phyloP scores from a whole-genome alignment of 2,797 vertebrate genomes.

The Xenentodon cancila region DNA sequence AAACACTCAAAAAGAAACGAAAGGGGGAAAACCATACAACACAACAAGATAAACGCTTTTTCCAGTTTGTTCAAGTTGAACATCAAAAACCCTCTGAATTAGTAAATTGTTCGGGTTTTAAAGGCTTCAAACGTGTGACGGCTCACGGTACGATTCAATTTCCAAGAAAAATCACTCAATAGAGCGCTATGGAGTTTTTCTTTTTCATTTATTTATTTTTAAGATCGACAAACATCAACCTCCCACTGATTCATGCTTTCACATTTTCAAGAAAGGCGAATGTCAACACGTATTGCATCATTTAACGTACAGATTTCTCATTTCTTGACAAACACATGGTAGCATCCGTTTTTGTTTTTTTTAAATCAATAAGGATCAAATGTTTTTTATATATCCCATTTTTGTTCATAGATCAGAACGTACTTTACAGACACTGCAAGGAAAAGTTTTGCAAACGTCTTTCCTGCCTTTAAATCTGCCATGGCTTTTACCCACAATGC shows the following conservation, averaged over 20 bases:
- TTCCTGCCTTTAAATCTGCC: too few relatives aligned
- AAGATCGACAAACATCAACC: conserved; percentile 15
- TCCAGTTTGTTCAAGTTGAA: conserved; percentile 32
- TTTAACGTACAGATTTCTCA: conserved; percentile 20
- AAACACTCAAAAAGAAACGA: conserved; percentile 13
- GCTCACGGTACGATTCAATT: conserved; percentile 9
- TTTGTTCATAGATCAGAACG: too few relatives aligned
- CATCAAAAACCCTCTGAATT: conserved; percentile 14
- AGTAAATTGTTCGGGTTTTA: neutral
- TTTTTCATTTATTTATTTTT: conserved; percentile 5
- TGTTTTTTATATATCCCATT: too few relatives aligned
- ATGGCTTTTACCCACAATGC: too few relatives aligned
- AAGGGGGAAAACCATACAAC: neutral
- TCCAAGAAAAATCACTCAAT: neutral
- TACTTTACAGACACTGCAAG: too few relatives aligned
- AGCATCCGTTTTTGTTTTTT: neutral
- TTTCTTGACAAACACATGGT: neutral
- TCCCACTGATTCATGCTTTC: conserved; percentile 33
- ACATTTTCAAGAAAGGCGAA: conserved; percentile 12
- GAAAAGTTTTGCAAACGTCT: too few relatives aligned
- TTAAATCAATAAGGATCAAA: neutral
- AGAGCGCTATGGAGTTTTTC: conserved; percentile 1
- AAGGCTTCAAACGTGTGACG: neutral
- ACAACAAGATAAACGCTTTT: too few relatives aligned
- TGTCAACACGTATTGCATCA: neutral